Conservation (phyloP, 2,888 invertebrate genomes). For the Megastigmus dorsalis region DNA sequence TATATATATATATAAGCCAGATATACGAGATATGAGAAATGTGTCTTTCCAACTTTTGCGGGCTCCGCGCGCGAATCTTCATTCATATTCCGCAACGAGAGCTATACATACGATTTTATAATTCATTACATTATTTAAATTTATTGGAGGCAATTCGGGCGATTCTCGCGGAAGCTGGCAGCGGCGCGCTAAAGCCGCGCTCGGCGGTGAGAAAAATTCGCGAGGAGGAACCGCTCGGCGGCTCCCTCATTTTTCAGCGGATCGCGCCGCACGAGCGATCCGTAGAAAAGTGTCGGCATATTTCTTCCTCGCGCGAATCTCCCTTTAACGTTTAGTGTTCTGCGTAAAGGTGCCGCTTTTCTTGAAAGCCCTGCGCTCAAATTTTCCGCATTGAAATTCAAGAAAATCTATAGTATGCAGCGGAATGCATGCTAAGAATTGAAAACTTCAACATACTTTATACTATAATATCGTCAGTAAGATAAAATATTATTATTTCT, state of each 20-base stretch:
- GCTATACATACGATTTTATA: too few species aligned
- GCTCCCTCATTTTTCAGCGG: constrained; percentile 46
- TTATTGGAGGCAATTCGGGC: constrained; percentile 22
- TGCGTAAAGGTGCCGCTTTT: constrained; percentile 2
- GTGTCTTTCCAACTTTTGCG: too few species aligned
- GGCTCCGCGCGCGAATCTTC: not conserved
- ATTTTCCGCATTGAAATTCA: too few species aligned
- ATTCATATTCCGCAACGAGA: not conserved
- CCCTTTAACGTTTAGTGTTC: constrained; percentile 37
- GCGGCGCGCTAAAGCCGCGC: too few species aligned
- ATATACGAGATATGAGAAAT: too few species aligned
- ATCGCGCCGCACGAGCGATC: constrained; percentile 41
- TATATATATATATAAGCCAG: too few species aligned
- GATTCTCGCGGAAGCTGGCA: constrained; percentile 33
- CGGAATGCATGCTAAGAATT: too few species aligned
- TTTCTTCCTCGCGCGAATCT: constrained; percentile 45
- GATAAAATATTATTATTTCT: too few species aligned
- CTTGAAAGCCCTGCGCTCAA: too few species aligned
- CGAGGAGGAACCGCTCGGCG: not conserved
- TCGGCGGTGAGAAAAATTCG: constrained; percentile 41
- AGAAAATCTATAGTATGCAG: too few species aligned
- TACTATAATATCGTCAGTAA: too few species aligned
- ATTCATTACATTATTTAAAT: constrained; percentile 36
- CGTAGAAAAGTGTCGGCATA: constrained; percentile 51
- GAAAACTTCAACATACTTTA: too few species aligned